Evolutionary conservation across 2,888 invertebrate species (phyloP), one percentile per base, ranked within the genome.

Genomic region (Priocnemis perturbator): DNA sequence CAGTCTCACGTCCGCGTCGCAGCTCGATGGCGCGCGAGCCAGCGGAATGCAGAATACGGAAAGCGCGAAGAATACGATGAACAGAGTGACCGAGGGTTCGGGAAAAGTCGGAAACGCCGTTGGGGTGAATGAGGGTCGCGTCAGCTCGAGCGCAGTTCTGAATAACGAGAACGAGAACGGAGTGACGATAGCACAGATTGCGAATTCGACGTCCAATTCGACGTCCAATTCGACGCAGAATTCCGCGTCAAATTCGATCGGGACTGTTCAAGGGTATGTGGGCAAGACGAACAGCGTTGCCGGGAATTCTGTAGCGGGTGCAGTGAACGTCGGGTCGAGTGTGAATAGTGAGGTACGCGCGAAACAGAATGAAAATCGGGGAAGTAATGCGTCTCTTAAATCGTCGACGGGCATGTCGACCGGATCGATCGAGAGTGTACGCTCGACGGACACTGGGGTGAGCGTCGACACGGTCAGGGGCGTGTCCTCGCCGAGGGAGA

Each of bases 361-460:
- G 59, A 72, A 76, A 69, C 67, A 78, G 59, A 61, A 71, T 1
- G 63, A 48, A 2, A 81, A 81, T 64, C 79, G 78, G 5, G 83
- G 83, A 0, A 84, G 84, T 65, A 81, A 84, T 23, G 76, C 75
- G 37, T 85, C 86, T 2, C 37, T 84, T 11, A 85, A 83, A 55
- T 86, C 87, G 2, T 84, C 83, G 17, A 81, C 81, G 45, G 84
- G 81, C 0, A 66, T 82, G 63, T 87, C 88, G 11, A 81, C 79
- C 15, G 83, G 85, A 1, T 88, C 88, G 1, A 75, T 82, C 30
- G 84, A 81, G 17, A 88, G 87, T 56, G 76, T 81, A 2, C 72
- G 86, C 2, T 88, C 89, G 0, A 87, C 86, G 37, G 89, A 89
- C 67, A 89, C 89, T 3, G 89, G 89, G 2, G 88, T 89, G 19